Base-by-base conservation (phyloP, 1,140 invertebrate species). In the Drosophila elegans region DNA sequence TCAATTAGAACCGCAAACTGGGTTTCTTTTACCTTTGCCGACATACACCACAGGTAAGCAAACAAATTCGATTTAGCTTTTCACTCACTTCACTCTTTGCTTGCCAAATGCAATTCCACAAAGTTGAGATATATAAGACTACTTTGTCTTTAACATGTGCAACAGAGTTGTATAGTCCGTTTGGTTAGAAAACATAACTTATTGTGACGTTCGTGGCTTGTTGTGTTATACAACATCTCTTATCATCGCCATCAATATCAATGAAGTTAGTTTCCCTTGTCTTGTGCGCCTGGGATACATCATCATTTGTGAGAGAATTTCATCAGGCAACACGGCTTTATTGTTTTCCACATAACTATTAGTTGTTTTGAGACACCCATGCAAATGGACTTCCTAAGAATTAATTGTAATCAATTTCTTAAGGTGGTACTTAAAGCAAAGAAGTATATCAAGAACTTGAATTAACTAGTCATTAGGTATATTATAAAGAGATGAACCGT, bases 1-100 rank as follows among this genome's bases (percentile, higher is more conserved):
- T 52, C 62, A 82, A 82, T 60, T 76, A 72, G 44, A 51, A 61
- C 55, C 51, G 41, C 54, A 66, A 67, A 59, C 66, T 72, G 48
- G 51, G 61, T 57, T 56, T 41, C 29, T 42, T 25, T 57, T 57
- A 44, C 36, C 46, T 54, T 62, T 39, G 16, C 6, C 44, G 45
- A 34, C 16, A 21, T 54, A 51, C 12, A 13, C 44, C 21, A 56
- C 45, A 41, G 54, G 61, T 52, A 76, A 73, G 73, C 64, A 76
- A 63, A 66, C 59, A 73, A 76, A 83, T 82, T 79, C 71, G 88
- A 86, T 88, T 83, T 79, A 49, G 41, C 42, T 16, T 9, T 29
- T 21, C 16, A 21, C 62, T 64, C 34, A 54, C 25, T 39, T 9
- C 7, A 9, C 25, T 44, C 29, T 16, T 34, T 48, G 34, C 46